These are phyloP conservation scores for Lycocerus yunnanus DNA, from an alignment of 2,888 invertebrate genomes.

Conservation along the genomic window DNA sequence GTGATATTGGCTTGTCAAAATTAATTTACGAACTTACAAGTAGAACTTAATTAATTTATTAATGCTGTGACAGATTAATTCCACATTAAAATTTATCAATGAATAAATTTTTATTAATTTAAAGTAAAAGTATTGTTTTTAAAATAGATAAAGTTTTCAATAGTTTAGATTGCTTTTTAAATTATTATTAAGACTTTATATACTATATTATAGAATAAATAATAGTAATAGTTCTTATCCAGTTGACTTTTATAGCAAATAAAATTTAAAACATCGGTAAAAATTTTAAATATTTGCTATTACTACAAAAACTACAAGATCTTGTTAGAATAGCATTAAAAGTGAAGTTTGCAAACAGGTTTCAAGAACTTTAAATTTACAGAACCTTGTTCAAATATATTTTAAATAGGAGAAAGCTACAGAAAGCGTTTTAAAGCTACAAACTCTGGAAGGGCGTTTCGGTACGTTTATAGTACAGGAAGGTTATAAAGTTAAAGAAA, in stretches of 20 bases:
- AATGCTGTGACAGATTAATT: neutral
- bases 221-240: neutral
- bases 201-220: neutral
- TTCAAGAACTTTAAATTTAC: slow-evolving; percentile 1
- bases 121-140: neutral
- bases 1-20: neutral
- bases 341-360: neutral
- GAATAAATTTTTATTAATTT: neutral
- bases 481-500: neutral
- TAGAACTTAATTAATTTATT: slow-evolving; percentile 3
- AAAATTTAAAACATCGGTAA: neutral
- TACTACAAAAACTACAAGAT: neutral
- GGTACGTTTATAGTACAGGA: neutral
- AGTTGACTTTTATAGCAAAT: neutral
- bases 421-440: slow-evolving; percentile 2
- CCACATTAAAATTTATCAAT: neutral
- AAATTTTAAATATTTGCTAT: neutral
- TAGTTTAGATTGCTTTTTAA: neutral
- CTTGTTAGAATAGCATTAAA: neutral
- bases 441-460: slow-evolving; percentile 2
- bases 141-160: neutral
- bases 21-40: slow-evolving; percentile 1
- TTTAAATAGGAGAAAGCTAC: slow-evolving; percentile 4
- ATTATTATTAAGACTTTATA: neutral
- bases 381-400: slow-evolving; percentile 1